Evolutionary conservation across 2,797 vertebrate genomes (phyloP), one percentile per base, ranked within the genome.

Genomic region (Sebastes matsubarae): DNA sequence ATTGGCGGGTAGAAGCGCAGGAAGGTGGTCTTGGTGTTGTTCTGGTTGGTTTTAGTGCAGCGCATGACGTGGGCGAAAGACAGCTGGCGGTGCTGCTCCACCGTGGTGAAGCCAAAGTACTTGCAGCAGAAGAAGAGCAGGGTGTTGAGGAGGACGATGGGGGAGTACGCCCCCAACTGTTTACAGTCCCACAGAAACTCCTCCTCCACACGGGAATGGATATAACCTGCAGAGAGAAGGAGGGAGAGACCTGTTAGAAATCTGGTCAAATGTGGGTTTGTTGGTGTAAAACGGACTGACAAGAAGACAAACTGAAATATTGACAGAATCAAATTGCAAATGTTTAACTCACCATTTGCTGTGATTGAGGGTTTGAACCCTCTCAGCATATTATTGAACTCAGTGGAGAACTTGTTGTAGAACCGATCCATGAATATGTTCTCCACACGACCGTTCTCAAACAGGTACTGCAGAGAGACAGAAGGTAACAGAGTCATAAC

Each of bases 61-160:
- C 98, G 97, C 96, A 99, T 98, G 69, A 99, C 96, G 0, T 98
- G 97, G 24, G 97, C 97, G 75, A 99, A 99, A 81, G 99, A 99
- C 5, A 99, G 97, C 90, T 97, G 97, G 75, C 96, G 96, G 92
- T 99, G 98, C 92, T 99, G 97, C 77, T 95, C 96, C 89, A 97
- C 96, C 30, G 96, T 97, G 92, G 96, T 97, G 81, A 99, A 96
- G 93, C 97, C 97, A 80, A 99, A 99, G 81, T 96, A 97, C 94
- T 99, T 99, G 93, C 98, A 99, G 94, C 97, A 98, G 96, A 99
- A 99, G 94, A 97, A 99, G 2, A 99, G 96, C 87, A 99, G 96
- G 0, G 99, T 99, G 94, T 99, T 99, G 94, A 99, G 95, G 72
- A 99, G 97, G 84, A 99, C 98, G 1, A 97, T 98, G 75, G 99